Evolutionary conservation across 2,797 vertebrate genomes (phyloP).

Genomic region (Paramormyrops hopkinsi): DNA sequence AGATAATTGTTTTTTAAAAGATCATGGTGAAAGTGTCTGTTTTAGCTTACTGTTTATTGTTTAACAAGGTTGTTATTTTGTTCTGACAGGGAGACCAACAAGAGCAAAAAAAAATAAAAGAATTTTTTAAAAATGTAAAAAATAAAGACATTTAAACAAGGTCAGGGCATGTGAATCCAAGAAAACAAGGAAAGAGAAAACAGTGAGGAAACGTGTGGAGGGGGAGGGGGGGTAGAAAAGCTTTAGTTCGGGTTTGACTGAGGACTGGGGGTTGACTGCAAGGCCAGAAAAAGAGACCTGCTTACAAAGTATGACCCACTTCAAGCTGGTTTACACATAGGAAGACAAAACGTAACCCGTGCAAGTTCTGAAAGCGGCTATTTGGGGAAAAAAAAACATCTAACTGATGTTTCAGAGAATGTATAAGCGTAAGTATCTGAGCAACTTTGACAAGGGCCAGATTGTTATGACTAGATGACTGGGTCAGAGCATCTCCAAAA

Average conservation of each 20-base stretch:
- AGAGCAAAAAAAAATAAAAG: not conserved
- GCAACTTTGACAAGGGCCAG: not conserved
- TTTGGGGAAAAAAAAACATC: not conserved
- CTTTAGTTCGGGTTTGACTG: not conserved
- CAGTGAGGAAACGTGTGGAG: not conserved
- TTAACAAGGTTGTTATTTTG: not conserved
- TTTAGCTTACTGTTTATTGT: not conserved
- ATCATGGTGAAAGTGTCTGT: not conserved
- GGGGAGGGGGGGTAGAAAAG: not conserved
- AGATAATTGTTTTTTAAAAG: not conserved
- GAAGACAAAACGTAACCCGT: not conserved
- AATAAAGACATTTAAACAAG: not conserved
- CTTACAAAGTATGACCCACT: not conserved
- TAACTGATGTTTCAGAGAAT: not conserved
- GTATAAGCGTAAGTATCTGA: not conserved
- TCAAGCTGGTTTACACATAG: not conserved
- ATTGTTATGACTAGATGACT: not conserved
- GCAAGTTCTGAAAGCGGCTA: not conserved
- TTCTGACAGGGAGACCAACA: not conserved
- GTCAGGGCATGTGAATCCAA: not conserved
- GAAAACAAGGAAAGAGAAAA: not conserved
- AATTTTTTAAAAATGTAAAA: not conserved
- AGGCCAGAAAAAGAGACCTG: not conserved
- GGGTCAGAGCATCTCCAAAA: not conserved
- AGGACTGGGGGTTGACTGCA: not conserved